A percentile compares a stretch with the other conserved stretches of the same genome.
Evolutionary conservation across 2,113 vertebrate genomes (phyloP).

Genomic region (Lethenteron camtschaticum): DNA sequence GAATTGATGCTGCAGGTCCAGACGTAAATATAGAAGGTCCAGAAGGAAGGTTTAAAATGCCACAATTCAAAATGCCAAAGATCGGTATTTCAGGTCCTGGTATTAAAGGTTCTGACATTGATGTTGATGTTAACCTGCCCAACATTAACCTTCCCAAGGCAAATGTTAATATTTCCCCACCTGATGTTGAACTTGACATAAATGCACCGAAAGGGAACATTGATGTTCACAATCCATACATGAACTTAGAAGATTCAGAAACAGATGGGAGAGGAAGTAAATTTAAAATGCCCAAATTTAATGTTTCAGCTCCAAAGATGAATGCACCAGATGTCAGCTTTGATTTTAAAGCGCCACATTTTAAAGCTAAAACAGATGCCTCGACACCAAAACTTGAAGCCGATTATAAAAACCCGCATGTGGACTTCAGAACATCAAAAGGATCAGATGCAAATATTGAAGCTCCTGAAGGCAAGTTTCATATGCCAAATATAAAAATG

Average conservation of each 20-base stretch:
- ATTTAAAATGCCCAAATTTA: slow-evolving; percentile 34
- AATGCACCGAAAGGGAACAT: slow-evolving; percentile 22
- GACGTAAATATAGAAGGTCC: background rate
- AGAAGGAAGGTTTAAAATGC: background rate
- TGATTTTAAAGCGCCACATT: slow-evolving; percentile 15
- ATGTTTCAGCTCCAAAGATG: slow-evolving; percentile 10
- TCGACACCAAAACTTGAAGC: slow-evolving; percentile 17
- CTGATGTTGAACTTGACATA: background rate
- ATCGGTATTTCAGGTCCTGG: slow-evolving; percentile 4
- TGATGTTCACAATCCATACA: slow-evolving; percentile 22
- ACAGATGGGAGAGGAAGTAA: slow-evolving; percentile 24
- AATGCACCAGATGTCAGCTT: slow-evolving; percentile 19
- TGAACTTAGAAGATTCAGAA: slow-evolving; percentile 25
- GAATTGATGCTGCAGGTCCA: too few relatives aligned
- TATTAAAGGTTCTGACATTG: background rate
- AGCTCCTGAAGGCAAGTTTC: slow-evolving; percentile 3
- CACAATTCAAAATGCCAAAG: slow-evolving; percentile 4
- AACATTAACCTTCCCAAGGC: slow-evolving; percentile 6
- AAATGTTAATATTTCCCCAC: slow-evolving; percentile 11
- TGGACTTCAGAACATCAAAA: background rate
- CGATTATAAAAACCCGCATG: background rate
- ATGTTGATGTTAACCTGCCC: background rate
- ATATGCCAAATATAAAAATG: slow-evolving; percentile 2
- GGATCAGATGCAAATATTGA: background rate
- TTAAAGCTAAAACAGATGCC: slow-evolving; percentile 16